Evolutionary conservation across 2,113 vertebrate genomes (phyloP).

Genomic region (Seriola rivoliana): DNA sequence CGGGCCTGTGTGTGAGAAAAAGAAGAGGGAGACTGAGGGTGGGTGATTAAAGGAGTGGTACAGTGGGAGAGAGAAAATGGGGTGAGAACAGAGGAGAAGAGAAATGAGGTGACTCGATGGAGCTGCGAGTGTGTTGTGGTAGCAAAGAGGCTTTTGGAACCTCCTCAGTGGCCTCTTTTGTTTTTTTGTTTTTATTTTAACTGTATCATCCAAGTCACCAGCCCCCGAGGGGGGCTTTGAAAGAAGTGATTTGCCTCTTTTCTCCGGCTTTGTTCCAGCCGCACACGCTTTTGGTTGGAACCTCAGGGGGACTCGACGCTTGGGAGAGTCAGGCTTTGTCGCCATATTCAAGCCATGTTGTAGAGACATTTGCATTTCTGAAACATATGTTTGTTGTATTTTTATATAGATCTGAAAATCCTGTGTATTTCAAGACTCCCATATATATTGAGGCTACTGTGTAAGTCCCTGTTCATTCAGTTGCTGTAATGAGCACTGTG

Average conservation of each 20-base stretch:
- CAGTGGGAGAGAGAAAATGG: slow-evolving; percentile 23
- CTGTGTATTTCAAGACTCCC: not conserved
- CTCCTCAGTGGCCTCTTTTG: slow-evolving; percentile 29
- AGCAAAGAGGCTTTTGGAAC: slow-evolving; percentile 42
- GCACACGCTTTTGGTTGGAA: slow-evolving; percentile 10
- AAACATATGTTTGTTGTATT: not conserved
- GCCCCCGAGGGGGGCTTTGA: slow-evolving; percentile 52
- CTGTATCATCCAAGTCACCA: slow-evolving; percentile 41
- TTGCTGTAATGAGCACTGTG: no score
- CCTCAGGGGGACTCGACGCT: slow-evolving; percentile 35
- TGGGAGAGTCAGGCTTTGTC: slow-evolving; percentile 24
- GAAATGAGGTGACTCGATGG: slow-evolving; percentile 26
- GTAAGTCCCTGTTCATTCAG: not conserved
- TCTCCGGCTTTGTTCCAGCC: slow-evolving; percentile 49
- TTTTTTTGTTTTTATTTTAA: slow-evolving; percentile 1
- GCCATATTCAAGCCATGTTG: not conserved
- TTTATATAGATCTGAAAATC: slow-evolving; percentile 12
- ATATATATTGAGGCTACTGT: not conserved
- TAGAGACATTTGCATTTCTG: slow-evolving; percentile 7
- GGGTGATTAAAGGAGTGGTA: slow-evolving; percentile 57
- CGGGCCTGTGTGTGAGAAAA: slow-evolving; percentile 6
- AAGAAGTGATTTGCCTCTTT: slow-evolving; percentile 57
- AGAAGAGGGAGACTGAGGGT: slow-evolving; percentile 46
- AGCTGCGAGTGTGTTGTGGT: slow-evolving; percentile 48
- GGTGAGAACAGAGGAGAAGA: slow-evolving; percentile 32